These are phyloP conservation scores for Capitella teleta DNA, from an alignment of 1,140 invertebrate species.

Conservation along the genomic window DNA sequence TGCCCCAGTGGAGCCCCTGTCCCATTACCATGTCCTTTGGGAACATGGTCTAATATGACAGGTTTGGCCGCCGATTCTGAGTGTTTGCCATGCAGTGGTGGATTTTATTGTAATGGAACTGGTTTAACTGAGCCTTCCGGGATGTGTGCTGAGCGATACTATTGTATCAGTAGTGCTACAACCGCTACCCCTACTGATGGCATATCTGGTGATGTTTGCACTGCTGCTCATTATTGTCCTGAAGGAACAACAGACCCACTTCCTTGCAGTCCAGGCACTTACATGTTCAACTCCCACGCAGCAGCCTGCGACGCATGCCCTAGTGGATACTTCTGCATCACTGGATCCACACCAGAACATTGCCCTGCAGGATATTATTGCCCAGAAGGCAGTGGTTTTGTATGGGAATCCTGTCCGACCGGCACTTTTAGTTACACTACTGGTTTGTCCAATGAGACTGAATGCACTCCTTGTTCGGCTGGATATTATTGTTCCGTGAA, in stretches of 20 bases:
- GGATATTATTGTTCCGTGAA: conserved; percentile 25
- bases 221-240: conserved; percentile 29
- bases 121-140: conserved; percentile 28
- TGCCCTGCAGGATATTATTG: conserved; percentile 27
- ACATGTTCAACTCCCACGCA: conserved; percentile 27
- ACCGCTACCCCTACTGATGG: conserved; percentile 23
- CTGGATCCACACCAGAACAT: conserved; percentile 17
- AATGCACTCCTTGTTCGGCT: conserved; percentile 32
- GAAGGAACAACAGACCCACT: conserved; percentile 23
- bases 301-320: conserved; percentile 27
- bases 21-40: conserved; percentile 26
- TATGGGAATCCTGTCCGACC: conserved; percentile 29
- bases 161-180: conserved; percentile 12
- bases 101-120: conserved; percentile 29
- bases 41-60: conserved; percentile 30
- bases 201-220: conserved; percentile 24
- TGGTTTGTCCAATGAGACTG: conserved; percentile 19
- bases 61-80: conserved; percentile 20
- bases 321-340: conserved; percentile 26
- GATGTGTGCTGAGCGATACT: conserved; percentile 25
- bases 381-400: conserved; percentile 16
- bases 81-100: conserved; percentile 26
- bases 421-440: conserved; percentile 26
- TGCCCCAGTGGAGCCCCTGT: conserved; percentile 23
- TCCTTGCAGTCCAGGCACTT: conserved; percentile 29